A percentile compares a stretch with the other conserved stretches of the same genome.
Conservation (phyloP, 2,888 invertebrate species). For the Hirtodrosophila trivittata region DNA sequence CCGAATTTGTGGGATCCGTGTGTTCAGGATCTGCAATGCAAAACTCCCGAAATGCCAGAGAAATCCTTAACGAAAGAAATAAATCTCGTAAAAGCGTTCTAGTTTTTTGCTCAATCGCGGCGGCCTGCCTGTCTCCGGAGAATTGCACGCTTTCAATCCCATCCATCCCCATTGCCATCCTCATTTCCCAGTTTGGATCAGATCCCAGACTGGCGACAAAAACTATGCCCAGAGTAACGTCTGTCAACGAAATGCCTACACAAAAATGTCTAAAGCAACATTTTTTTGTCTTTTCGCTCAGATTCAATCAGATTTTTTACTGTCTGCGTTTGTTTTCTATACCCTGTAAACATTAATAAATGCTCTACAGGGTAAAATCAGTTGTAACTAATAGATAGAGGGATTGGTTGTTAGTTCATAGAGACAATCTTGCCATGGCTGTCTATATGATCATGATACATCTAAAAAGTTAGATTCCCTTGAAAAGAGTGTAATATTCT, state of each 20-base stretch:
- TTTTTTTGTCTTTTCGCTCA: slow-evolving; percentile 49
- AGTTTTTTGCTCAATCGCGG: slow-evolving; percentile 61
- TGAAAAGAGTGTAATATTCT: too few species aligned
- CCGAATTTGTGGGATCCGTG: slow-evolving; percentile 20
- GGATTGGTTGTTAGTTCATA: too few species aligned
- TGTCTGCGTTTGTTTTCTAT: slow-evolving; percentile 35
- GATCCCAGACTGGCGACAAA: slow-evolving; percentile 38
- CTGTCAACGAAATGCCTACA: slow-evolving; percentile 63
- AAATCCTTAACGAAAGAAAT: slow-evolving; percentile 78
- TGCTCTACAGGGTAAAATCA: neutral
- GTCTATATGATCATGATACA: too few species aligned
- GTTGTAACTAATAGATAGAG: too few species aligned
- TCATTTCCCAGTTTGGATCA: slow-evolving; percentile 16
- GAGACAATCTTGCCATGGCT: too few species aligned
- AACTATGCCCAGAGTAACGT: slow-evolving; percentile 41
- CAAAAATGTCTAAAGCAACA: slow-evolving; percentile 67
- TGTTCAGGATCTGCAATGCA: slow-evolving; percentile 74
- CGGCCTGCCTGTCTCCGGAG: slow-evolving; percentile 65
- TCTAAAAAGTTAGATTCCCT: too few species aligned
- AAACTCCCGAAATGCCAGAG: slow-evolving; percentile 55
- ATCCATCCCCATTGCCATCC: slow-evolving; percentile 8
- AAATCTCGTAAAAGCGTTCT: slow-evolving; percentile 69
- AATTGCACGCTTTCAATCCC: slow-evolving; percentile 68
- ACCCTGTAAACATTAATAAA: neutral
- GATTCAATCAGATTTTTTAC: slow-evolving; percentile 41